Evolutionary conservation across 1,140 invertebrate genomes (phyloP).

Genomic region (Listronotus oregonensis): DNA sequence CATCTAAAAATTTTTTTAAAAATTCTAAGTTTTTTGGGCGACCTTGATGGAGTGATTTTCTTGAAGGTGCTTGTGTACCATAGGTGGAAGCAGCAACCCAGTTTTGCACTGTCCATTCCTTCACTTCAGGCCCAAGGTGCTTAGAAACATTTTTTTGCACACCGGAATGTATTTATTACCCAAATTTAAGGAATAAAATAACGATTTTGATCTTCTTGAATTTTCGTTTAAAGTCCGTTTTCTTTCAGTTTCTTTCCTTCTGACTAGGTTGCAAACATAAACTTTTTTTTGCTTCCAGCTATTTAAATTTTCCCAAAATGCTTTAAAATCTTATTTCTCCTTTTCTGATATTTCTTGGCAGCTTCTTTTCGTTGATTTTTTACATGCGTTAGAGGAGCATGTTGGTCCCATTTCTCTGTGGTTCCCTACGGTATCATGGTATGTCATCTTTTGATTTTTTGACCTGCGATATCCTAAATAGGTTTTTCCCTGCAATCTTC

Average conservation of each 20-base stretch:
- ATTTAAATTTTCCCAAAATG: slow-evolving; percentile 7
- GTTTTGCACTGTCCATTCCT: slow-evolving; percentile 2
- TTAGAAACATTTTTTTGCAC: slow-evolving; percentile 1
- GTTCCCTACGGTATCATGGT: neutral
- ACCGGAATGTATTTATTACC: neutral
- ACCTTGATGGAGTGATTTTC: neutral
- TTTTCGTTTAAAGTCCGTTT: neutral
- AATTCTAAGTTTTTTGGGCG: slow-evolving; percentile 1
- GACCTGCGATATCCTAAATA: slow-evolving; percentile 2
- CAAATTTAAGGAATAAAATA: neutral
- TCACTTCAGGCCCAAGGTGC: neutral
- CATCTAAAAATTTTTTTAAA: neutral
- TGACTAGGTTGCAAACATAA: neutral
- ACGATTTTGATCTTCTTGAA: neutral
- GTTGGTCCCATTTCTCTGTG: neutral
- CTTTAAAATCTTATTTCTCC: neutral
- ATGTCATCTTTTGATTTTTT: neutral
- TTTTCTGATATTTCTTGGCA: neutral
- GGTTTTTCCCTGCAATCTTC: neutral
- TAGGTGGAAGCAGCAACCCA: neutral
- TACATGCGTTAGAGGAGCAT: neutral
- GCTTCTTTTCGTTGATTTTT: neutral
- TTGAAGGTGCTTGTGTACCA: neutral
- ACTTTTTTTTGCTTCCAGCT: slow-evolving; percentile 3
- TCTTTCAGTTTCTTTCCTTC: neutral